A percentile compares a stretch with the other conserved stretches of the same genome.
Conservation (phyloP, 2,888 invertebrate species). For the Drosophila trichaetosa region DNA sequence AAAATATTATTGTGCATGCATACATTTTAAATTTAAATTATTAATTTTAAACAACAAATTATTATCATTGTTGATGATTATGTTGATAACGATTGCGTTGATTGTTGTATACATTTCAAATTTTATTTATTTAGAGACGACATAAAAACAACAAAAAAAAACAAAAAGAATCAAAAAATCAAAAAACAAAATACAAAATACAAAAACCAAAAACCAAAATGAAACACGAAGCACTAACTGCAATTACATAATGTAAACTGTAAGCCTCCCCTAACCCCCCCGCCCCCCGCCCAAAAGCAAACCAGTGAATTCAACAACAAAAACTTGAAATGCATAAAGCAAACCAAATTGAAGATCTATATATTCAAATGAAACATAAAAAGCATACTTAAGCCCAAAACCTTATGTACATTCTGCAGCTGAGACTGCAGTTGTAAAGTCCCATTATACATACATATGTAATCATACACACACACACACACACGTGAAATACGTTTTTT, state of each 20-base stretch:
- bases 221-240: constrained; percentile 30
- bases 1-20: constrained; percentile 54
- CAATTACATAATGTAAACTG: constrained; percentile 50
- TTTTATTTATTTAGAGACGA: constrained; percentile 40
- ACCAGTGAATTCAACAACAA: constrained; percentile 60
- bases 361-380: constrained; percentile 19
- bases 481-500: constrained; percentile 40
- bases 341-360: constrained; percentile 34
- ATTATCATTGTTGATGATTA: constrained; percentile 47
- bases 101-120: constrained; percentile 40
- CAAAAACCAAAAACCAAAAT: constrained; percentile 22
- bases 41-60: constrained; percentile 21
- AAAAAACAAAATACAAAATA: neutral
- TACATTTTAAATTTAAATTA: constrained; percentile 32
- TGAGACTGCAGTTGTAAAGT: constrained; percentile 55
- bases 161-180: neutral
- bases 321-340: constrained; percentile 16
- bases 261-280: constrained; percentile 37
- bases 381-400: constrained; percentile 13
- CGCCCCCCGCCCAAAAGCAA: constrained; percentile 15
- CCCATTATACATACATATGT: constrained; percentile 31
- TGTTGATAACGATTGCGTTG: constrained; percentile 23
- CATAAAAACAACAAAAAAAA: constrained; percentile 34
- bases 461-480: constrained; percentile 13
- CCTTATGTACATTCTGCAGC: constrained; percentile 48